phyloP scores from a whole-genome alignment of 2,113 vertebrate genomes.

The Smithornis capensis region DNA sequence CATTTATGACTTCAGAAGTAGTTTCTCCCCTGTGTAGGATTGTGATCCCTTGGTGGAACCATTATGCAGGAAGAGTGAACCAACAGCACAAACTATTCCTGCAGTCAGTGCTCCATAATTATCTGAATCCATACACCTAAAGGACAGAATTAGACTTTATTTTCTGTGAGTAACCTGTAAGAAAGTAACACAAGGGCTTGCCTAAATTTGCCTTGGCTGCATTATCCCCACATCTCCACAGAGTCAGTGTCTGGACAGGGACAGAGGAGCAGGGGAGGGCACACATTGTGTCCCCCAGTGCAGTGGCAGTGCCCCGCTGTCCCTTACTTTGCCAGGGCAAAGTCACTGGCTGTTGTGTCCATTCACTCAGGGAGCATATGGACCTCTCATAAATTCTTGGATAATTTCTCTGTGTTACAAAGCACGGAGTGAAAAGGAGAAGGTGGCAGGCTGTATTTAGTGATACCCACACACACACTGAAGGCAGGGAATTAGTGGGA shows the following conservation, averaged over 20 bases:
- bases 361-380: not conserved
- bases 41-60: not conserved
- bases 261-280: not conserved
- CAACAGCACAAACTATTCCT: not conserved
- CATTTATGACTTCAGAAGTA: not conserved
- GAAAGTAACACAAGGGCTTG: not conserved
- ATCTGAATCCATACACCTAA: not conserved
- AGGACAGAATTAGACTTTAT: not conserved
- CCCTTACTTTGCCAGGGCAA: not conserved
- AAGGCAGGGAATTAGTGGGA: not conserved
- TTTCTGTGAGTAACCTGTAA: not conserved
- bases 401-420: not conserved
- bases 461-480: not conserved
- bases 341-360: not conserved
- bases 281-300: accelerated
- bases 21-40: not conserved
- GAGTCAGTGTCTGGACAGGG: accelerated
- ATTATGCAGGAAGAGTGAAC: not conserved
- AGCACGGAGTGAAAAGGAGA: not conserved
- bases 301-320: not conserved
- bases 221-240: not conserved
- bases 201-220: not conserved
- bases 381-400: not conserved
- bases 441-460: not conserved
- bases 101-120: not conserved